Evolutionary conservation across 2,888 invertebrate genomes (phyloP), one percentile per base, ranked within the genome.

Genomic region (Noctua pronuba): DNA sequence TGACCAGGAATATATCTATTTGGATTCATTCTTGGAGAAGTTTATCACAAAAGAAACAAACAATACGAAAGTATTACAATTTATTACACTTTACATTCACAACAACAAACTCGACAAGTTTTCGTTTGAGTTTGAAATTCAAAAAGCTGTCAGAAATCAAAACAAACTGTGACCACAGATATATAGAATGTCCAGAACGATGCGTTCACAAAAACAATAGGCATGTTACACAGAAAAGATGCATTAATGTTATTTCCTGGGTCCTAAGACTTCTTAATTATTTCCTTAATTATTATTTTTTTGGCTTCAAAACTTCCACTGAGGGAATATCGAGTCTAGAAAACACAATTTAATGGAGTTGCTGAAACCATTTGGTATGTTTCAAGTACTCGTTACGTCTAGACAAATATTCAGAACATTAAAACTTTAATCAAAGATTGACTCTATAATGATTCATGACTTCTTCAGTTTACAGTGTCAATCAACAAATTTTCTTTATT

Each of bases 321-420:
- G 94, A 52, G 82, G 92, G 85, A 96, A 95, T 3, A 79, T 85
- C 24, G 96, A 96, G 85, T 96, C 96, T 31, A 96, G 74, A 38
- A 96, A 81, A 84, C 95, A 95, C 11, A 95, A 60, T 84, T 93
- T 95, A 3, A 95, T 88, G 83, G 96, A 96, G 79, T 92, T 91
- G 4, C 76, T 88, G 65, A 92, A 94, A 6, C 90, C 85, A 28
- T 80, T 55, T 18, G 95, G 94, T n/a, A 93, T 35, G 6, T 78
- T 74, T 6, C 66, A 35, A 44, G 83, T 31, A 31, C 68, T 66
- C 6, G 31, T 65, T 35, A 44, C 31, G 44, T 79, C 91, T 92
- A 88, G 8, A 86, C 88, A 31, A 66, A 13, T 8, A 38, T 38
- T 38, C 38, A 38, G 38, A 38, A 38, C 38, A 38, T 35, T 5